phyloP scores from a whole-genome alignment of 1,140 invertebrate genomes.

The Drosophila equinoxialis region DNA sequence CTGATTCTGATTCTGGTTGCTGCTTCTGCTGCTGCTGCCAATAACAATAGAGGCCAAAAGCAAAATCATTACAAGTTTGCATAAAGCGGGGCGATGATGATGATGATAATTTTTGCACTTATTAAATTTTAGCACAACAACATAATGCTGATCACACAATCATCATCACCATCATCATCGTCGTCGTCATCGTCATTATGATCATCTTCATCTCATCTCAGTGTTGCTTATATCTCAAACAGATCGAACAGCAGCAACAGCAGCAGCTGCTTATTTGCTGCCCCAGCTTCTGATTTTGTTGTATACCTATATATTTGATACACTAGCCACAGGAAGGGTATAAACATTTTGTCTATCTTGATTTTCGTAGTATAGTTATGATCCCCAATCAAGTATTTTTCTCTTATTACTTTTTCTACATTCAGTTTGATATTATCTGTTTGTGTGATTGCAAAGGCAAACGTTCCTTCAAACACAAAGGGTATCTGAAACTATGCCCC shows the following conservation, averaged over 20 bases:
- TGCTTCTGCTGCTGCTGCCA: neutral
- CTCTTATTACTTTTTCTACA: no score
- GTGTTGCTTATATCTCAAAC: conserved; percentile 22
- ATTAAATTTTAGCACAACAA: conserved; percentile 75
- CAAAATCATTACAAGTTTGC: conserved; percentile 71
- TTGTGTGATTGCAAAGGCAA: no score
- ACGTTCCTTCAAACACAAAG: neutral
- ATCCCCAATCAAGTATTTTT: no score
- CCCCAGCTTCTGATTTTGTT: conserved; percentile 51
- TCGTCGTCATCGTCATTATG: conserved; percentile 34
- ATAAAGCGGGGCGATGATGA: conserved; percentile 44
- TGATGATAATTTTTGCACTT: conserved; percentile 78
- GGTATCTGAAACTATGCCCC: neutral
- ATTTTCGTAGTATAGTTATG: no score
- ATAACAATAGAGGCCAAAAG: conserved; percentile 57
- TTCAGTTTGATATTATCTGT: no score
- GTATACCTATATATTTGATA: neutral
- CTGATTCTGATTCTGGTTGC: conserved; percentile 1
- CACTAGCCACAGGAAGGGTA: neutral
- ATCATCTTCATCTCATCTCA: conserved; percentile 21
- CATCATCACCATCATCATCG: conserved; percentile 53
- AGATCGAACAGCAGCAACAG: conserved; percentile 46
- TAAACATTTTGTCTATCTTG: neutral
- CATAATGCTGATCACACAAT: conserved; percentile 42
- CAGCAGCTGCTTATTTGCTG: conserved; percentile 26